Base-by-base conservation (phyloP, 2,113 vertebrate genomes). In the Ictidomys tridecemlineatus region DNA sequence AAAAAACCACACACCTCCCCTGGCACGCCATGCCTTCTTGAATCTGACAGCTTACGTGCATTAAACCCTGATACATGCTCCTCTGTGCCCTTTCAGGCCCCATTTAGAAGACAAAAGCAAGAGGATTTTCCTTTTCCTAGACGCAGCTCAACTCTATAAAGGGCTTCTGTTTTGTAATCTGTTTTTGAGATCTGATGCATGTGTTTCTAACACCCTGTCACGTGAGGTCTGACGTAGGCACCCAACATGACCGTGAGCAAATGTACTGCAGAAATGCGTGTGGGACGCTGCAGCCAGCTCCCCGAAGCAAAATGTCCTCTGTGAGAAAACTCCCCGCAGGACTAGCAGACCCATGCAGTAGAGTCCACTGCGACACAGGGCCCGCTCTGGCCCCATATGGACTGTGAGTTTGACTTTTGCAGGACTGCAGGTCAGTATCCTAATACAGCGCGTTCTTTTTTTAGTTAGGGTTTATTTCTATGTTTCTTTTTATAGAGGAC, bases 141-240 rank as follows among this genome's bases (percentile, higher is more conserved):
- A 94, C 69, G 80, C 86, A 63, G 97, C 96, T 89, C 96, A 97
- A 91, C 91, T 96, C 96, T 95, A 63, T 98, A 97, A 98, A 96
- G 98, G 96, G 96, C 97, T 98, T 82, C 97, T 98, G 97, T 98
- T 98, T 98, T 98, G 97, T 98, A 98, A 98, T 97, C 97, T 97
- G 95, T 78, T 98, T 98, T 98, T 89, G 95, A 98, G 98, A 97
- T 98, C 97, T 97, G 96, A 97, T 94, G 94, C 93, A 96, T 98
- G 97, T 96, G 95, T 98, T 98, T 98, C 98, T 98, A 93, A 97
- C 97, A 95, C 96, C 84, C 92, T 10, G 58, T 98, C 98, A 98
- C 97, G 94, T 98, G 98, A 97, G 97, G 92, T 93, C 97, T 98
- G 98, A 98, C 97, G 84, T 96, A 97, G 98, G 96, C 96, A 95